Conservation (phyloP, 2,113 vertebrate genomes). For the Drymodes brunneopygia region DNA sequence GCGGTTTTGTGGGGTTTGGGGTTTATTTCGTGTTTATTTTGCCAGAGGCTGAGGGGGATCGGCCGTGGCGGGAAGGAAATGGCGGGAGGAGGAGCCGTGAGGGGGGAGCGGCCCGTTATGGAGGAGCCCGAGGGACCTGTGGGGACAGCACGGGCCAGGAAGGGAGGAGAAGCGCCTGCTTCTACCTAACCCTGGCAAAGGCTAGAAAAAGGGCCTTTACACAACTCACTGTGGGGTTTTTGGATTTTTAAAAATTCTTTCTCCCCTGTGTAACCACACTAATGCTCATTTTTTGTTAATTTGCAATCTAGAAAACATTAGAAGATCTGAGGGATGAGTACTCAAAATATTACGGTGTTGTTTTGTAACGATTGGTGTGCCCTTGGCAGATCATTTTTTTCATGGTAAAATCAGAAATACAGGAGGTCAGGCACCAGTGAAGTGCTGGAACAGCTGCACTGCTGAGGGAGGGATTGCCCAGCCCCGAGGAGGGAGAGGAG, state of each 20-base stretch:
- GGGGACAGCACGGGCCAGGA: neutral
- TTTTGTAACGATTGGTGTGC: neutral
- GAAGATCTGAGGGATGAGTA: neutral
- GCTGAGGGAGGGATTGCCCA: neutral
- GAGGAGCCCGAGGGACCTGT: neutral
- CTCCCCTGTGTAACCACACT: fast-evolving
- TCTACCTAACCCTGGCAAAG: neutral
- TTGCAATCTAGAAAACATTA: neutral
- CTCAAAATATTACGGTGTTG: neutral
- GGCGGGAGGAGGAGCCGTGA: neutral
- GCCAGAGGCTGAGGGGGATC: neutral
- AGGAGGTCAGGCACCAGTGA: neutral
- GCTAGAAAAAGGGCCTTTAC: fast-evolving
- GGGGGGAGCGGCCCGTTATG: neutral
- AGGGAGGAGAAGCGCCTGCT: neutral
- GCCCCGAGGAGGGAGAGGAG: neutral
- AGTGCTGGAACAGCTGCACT: neutral
- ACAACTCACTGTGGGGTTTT: fast-evolving
- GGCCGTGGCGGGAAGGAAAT: neutral
- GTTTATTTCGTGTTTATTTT: neutral
- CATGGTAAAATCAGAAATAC: neutral
- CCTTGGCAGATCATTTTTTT: neutral
- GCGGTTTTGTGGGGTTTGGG: too few species aligned
- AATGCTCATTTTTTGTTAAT: neutral
- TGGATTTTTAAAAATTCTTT: too few species aligned